A percentile compares a stretch with the other conserved stretches of the same genome.
These are phyloP conservation scores for Corticium candelabrum DNA, from an alignment of 37 sponge, comb jelly and placozoan genomes.

Conservation along the genomic window DNA sequence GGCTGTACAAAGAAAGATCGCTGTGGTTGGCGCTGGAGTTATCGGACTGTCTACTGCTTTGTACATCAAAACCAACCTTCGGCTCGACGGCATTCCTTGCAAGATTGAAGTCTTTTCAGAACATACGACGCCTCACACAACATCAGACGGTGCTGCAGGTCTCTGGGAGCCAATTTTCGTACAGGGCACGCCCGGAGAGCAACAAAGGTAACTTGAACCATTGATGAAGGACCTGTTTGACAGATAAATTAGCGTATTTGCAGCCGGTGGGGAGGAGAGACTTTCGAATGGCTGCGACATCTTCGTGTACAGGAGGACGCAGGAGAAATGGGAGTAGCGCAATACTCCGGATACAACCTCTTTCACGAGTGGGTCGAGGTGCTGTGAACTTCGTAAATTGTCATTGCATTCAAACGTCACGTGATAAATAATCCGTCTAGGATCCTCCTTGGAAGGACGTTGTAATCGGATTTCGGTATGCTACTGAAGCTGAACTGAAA, in stretches of 20 bases:
- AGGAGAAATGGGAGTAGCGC: neutral
- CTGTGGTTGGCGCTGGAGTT: conserved; percentile 29
- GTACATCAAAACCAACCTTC: neutral
- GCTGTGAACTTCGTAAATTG: no score
- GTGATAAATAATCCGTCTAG: no score
- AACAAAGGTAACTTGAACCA: no score
- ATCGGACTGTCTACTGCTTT: conserved; percentile 18
- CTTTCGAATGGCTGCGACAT: neutral
- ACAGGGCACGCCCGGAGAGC: no score
- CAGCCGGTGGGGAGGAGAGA: neutral
- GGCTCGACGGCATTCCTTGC: neutral
- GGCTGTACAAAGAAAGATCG: no score
- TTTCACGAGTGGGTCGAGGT: no score
- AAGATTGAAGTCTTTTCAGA: conserved; percentile 13
- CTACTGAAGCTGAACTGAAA: neutral
- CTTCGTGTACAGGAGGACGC: neutral
- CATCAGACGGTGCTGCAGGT: conserved; percentile 25
- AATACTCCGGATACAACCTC: neutral
- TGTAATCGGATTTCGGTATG: neutral
- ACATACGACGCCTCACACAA: conserved; percentile 19
- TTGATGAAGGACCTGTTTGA: no score
- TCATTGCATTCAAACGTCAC: no score
- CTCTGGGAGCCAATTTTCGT: conserved; percentile 11
- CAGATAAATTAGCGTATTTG: neutral
- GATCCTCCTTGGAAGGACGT: neutral